These are phyloP conservation scores for Alloplasta piceator DNA, from an alignment of 2,888 invertebrate genomes.

Conservation along the genomic window DNA sequence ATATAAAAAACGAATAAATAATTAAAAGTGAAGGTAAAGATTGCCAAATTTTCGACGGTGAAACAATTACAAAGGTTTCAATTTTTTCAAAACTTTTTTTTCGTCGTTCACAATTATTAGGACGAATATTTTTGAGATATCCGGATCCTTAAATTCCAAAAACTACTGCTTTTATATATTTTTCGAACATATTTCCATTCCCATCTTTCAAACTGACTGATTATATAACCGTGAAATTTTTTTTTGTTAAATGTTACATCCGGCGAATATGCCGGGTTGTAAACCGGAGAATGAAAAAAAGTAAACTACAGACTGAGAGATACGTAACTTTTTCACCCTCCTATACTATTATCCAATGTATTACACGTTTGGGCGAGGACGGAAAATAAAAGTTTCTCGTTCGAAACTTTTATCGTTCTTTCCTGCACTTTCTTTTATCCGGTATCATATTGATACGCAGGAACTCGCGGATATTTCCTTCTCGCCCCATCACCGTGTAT, in stretches of 20 bases:
- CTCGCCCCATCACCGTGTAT: too few relatives aligned
- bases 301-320: not conserved
- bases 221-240: not conserved
- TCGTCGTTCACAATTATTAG: not conserved
- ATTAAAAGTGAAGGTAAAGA: too few relatives aligned
- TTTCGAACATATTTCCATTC: not conserved
- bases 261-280: too few relatives aligned
- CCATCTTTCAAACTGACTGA: slow-evolving; percentile 4
- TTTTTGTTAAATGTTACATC: too few relatives aligned
- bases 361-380: slow-evolving; percentile 6
- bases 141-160: too few relatives aligned
- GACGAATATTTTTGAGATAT: too few relatives aligned
- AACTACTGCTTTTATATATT: too few relatives aligned
- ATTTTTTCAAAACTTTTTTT: too few relatives aligned
- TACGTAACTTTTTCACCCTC: slow-evolving; percentile 11
- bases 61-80: too few relatives aligned
- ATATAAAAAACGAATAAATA: too few relatives aligned
- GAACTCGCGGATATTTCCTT: slow-evolving; percentile 14
- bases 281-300: slow-evolving; percentile 8
- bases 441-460: slow-evolving; percentile 21
- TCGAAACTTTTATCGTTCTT: slow-evolving; percentile 52
- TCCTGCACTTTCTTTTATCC: slow-evolving; percentile 7
- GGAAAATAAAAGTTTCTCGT: slow-evolving; percentile 44
- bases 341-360: not conserved
- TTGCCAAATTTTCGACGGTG: too few relatives aligned